These are phyloP conservation scores for Propithecus deckenii DNA, from an alignment of 2,797 vertebrate species.

Conservation along the genomic window DNA sequence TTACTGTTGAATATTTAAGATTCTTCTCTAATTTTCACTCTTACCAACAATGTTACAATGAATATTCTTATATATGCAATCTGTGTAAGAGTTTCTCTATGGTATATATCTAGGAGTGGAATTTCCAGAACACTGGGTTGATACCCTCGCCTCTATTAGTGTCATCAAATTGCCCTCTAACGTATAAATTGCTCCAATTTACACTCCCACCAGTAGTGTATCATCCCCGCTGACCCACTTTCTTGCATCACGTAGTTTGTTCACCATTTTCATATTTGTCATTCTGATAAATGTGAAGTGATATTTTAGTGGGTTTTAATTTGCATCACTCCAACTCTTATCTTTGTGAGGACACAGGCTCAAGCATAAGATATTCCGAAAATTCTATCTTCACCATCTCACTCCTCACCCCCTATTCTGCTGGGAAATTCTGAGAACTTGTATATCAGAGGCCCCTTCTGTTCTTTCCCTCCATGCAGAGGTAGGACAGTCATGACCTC, in stretches of 20 bases:
- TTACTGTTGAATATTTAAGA: neutral
- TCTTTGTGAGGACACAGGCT: neutral
- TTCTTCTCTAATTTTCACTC: neutral
- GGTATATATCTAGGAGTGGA: neutral
- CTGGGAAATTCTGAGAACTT: neutral
- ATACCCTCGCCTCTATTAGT: neutral
- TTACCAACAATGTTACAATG: neutral
- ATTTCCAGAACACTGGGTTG: conserved; percentile 1
- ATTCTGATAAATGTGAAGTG: neutral
- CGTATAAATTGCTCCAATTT: neutral
- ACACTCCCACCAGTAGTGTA: neutral
- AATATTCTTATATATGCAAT: neutral
- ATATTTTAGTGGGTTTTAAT: conserved; percentile 21
- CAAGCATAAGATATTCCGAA: neutral
- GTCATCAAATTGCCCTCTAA: neutral
- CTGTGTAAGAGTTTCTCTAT: neutral
- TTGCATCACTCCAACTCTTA: neutral
- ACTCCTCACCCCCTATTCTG: neutral
- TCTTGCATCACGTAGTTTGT: neutral
- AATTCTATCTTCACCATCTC: neutral
- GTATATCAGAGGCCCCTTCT: neutral
- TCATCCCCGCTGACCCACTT: neutral
- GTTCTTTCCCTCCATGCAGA: neutral
- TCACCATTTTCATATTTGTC: neutral
- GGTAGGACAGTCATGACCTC: neutral